Conservation (phyloP, 2,797 vertebrate species). For the Phrynocephalus guinanensis region DNA sequence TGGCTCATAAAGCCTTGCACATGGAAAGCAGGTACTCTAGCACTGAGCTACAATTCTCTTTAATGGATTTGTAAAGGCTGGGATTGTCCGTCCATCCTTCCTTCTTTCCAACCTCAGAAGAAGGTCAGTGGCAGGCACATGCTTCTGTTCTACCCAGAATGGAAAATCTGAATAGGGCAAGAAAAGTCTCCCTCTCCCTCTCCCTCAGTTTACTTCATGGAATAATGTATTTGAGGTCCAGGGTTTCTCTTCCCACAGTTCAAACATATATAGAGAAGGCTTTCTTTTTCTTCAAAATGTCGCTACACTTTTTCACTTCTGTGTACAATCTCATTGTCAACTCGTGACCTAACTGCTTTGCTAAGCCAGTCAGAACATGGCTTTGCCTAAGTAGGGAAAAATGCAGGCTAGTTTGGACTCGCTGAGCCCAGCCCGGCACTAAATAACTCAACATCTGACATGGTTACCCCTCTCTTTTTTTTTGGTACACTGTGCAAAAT, state of each 20-base stretch:
- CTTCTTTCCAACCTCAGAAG: too few relatives aligned
- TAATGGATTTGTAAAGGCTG: too few relatives aligned
- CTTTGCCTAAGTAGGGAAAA: conserved; percentile 34
- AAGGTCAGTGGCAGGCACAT: neutral
- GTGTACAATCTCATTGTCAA: neutral
- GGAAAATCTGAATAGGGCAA: neutral
- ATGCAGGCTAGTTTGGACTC: conserved; percentile 35
- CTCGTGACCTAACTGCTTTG: conserved; percentile 18
- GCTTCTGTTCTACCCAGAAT: neutral
- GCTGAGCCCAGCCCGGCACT: neutral
- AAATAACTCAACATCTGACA: conserved; percentile 8
- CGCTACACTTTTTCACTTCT: neutral
- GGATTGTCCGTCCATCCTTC: neutral
- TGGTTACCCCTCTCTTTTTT: accelerated
- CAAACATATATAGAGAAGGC: conserved; percentile 36
- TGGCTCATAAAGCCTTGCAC: neutral
- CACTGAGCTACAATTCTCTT: neutral
- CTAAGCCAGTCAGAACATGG: conserved; percentile 23
- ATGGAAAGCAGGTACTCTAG: neutral
- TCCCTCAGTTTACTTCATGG: neutral
- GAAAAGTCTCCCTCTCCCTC: neutral
- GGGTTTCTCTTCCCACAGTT: conserved; percentile 25
- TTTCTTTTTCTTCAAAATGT: conserved; percentile 36
- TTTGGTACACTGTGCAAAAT: neutral
- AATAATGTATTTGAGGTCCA: neutral